Base-by-base conservation (phyloP, 2,113 vertebrate genomes). In the Corydoras maculifer region DNA sequence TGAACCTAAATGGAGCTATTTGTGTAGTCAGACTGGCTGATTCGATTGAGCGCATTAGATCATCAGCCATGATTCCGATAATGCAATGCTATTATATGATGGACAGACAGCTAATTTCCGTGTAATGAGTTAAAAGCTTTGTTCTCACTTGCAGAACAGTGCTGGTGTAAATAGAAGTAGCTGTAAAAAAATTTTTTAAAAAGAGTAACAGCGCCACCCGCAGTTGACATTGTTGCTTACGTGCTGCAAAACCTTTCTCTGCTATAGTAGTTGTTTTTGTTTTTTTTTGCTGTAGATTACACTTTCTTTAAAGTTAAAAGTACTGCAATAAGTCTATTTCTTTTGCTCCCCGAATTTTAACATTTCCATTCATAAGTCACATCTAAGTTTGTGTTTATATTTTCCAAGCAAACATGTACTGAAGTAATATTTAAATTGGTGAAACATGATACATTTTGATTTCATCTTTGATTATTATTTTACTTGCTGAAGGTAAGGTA, bases 141-240 rank as follows among this genome's bases (percentile, higher is more conserved):
- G 65, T 57, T 31, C 8, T 57, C 50, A 62, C 48, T 15, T 31
- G 61, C 31, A 12, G 53, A 49, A 30, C 3, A 4, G 4, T 14
- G 14, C 15, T 6, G 25, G 7, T 62, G n/a, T 18, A 15, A 9
- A 49, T 25, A 11, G 60, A 59, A 15, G 4, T 3, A 4, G 13
- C 7, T 2, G 15, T 8, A 14, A n/a, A 8, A 25, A 25, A 25
- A 25, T 25, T 25, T 25, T 1, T 53, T 58, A 59, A n/a, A 59
- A 63, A 63, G 59, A 10, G 64, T 63, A 78, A 78, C 54, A 69
- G 69, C 32, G 15, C 77, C 77, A 7, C 73, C 69, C 5, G 65
- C 59, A 65, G 76, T 62, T 29, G 7, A 5, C 50, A 68, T 30
- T 25, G 4, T 10, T 53, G 18, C 18, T 25, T 1, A 25, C 18